phyloP scores from a whole-genome alignment of 2,888 invertebrate species.

The Proisotoma minuta region DNA sequence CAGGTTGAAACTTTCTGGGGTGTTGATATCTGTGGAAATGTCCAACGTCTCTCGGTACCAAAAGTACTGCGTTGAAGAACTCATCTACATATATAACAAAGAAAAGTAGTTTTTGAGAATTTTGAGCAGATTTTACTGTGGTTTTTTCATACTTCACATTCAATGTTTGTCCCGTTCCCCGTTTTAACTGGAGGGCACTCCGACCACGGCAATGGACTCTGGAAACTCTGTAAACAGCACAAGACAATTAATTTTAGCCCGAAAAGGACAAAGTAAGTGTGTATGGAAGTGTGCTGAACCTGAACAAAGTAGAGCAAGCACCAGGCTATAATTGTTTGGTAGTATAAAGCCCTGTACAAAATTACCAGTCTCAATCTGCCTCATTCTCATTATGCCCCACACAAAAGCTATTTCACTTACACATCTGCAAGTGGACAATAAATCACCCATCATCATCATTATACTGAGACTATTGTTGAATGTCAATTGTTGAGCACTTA shows the following conservation, averaged over 20 bases:
- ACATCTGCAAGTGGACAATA: not conserved
- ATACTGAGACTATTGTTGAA: not conserved
- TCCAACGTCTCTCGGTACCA: constrained; percentile 91
- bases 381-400: too few species aligned
- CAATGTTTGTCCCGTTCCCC: constrained; percentile 48
- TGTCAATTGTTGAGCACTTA: not conserved
- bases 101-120: not conserved
- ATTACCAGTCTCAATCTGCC: too few species aligned
- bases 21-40: constrained; percentile 81
- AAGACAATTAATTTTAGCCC: too few species aligned
- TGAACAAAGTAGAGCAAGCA: constrained; percentile 90
- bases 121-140: not conserved
- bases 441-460: not conserved
- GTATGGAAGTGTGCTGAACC: too few species aligned
- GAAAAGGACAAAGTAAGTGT: too few species aligned
- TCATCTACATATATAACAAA: constrained; percentile 57
- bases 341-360: constrained; percentile 74
- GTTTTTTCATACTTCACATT: constrained; percentile 53
- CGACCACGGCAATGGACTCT: constrained; percentile 84
- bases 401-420: too few species aligned
- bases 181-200: constrained; percentile 64
- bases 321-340: constrained; percentile 98
- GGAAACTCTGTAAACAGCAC: constrained; percentile 64
- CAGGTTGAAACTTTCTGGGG: constrained; percentile 82
- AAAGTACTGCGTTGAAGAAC: constrained; percentile 88